Base-by-base conservation (phyloP, 2,797 vertebrate species). In the Potorous gilbertii region DNA sequence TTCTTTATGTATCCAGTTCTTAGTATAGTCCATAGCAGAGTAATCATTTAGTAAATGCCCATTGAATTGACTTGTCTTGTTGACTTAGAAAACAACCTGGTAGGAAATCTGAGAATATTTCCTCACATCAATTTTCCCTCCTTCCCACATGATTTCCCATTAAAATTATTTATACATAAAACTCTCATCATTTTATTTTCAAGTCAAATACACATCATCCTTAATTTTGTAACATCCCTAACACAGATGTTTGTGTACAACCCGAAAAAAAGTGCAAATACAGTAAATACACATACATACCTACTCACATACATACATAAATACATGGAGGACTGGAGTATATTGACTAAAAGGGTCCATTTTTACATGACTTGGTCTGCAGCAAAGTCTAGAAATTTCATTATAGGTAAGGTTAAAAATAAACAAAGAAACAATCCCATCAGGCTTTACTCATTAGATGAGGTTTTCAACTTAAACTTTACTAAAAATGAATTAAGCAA, bases 141-240 rank as follows among this genome's bases (percentile, higher is more conserved):
- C 12, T 6, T 54, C 13, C 52, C 52, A 54, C 90, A 21, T 54
- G 54, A 31, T 90, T 55, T 34, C 14, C 50, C 28, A 90, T 90
- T 40, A 56, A 81, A 29, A 56, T 92, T 56, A 28, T 57, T 92
- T 56, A 55, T 16, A 46, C 56, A 56, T 34, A 93, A 89, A 56
- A 34, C 40, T 87, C 27, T 31, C 34, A 54, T 34, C 31, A 89
- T 55, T 93, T 90, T 92, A 74, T 95, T 95, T 95, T 9, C 52
- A 92, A 90, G 57, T 1, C 12, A 90, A 93, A 5, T 54, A 46
- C 9, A 46, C 40, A 27, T 87, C 24, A 87, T 87, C 9, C 18
- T 81, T 90, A n/a, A 92, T 92, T 89, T 93, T 29, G 54, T 2
- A 31, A 34, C 9, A 12, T 56, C 10, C 14, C 90, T 46, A 87